Evolutionary conservation across 2,888 invertebrate genomes (phyloP), one percentile per base, ranked within the genome.

Genomic region (Idaea straminata): DNA sequence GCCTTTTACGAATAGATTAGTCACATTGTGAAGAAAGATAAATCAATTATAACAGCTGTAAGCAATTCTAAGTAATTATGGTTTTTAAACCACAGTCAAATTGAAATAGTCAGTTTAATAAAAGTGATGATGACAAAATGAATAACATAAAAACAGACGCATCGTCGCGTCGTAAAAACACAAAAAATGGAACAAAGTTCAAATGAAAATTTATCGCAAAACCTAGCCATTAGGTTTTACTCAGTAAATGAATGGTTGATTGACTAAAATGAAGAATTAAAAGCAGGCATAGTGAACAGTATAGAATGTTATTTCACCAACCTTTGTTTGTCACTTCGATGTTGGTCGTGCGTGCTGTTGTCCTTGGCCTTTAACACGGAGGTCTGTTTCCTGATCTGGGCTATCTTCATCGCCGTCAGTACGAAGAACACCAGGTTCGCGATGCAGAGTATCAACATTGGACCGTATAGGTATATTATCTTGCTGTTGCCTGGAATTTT

Each of bases 241-340:
- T 25, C 25, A 25, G 25, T 25, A 25, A 25, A 25, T 25, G 25
- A 25, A 25, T 25, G 25, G 3, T 25, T 25, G 25, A 25, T 25
- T 59, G 68, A 66, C 68, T 66, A 47, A 57, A 36, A 25, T 61
- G n/a, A 63, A n/a, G 47, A 34, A 15, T 0, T 10, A 13, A 5
- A 57, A 57, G 35, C 62, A 61, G 4, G 34, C 13, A 63, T 35
- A 36, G 5, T 25, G 2, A 36, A 10, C 47, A 47, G 7, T 47
- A 3, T 47, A 10, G n/a, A 13, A 47, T n/a, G 4, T 13, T 61
- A 38, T 68, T 72, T 16, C 58, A 16, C 16, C 15, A 25, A 92
- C 92, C 91, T 85, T 70, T 91, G 91, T 61, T 80, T 84, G 35
- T 92, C 91, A 34, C 82, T 87, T 16, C 84, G 81, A 5, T 88